A percentile compares a stretch with the other conserved stretches of the same genome.
Conservation (phyloP, 1,140 invertebrate species). For the Drosophila sproati region DNA sequence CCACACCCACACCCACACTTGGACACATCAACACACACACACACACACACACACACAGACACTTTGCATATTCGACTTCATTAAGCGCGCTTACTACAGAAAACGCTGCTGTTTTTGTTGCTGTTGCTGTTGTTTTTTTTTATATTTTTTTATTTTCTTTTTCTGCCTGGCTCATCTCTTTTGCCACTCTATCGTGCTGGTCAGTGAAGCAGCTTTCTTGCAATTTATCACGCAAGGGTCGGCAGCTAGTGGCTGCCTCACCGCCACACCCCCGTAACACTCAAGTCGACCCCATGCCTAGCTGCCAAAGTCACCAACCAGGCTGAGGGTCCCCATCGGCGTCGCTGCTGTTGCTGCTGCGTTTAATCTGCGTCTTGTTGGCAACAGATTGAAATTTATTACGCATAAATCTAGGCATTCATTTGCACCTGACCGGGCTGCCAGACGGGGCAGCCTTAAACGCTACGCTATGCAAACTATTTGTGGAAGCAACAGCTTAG, state of each 20-base stretch:
- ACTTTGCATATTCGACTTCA: conserved; percentile 80
- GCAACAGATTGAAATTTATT: conserved; percentile 84
- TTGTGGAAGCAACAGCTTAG: conserved; percentile 60
- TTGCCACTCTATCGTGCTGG: conserved; percentile 57
- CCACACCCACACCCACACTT: background rate
- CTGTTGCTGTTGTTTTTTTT: conserved; percentile 10
- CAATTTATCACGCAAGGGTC: conserved; percentile 55
- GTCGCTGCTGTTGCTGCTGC: conserved; percentile 5
- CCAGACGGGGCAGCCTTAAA: conserved; percentile 22
- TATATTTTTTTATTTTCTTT: conserved; percentile 7
- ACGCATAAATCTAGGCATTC: conserved; percentile 83
- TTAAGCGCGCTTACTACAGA: conserved; percentile 49
- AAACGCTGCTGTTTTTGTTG: conserved; percentile 35
- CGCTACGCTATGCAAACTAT: conserved; percentile 74
- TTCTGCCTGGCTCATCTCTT: conserved; percentile 36
- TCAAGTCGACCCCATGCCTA: conserved; percentile 43
- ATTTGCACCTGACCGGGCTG: conserved; percentile 69
- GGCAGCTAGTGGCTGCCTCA: background rate
- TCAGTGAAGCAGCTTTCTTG: conserved; percentile 48
- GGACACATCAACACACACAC: conserved; percentile 8
- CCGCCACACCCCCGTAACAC: conserved; percentile 4
- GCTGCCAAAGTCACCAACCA: background rate
- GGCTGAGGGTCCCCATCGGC: background rate
- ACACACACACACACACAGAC: background rate
- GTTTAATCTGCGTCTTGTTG: conserved; percentile 78